Base-by-base conservation (phyloP, 2,888 invertebrate species). In the Sicus ferrugineus region DNA sequence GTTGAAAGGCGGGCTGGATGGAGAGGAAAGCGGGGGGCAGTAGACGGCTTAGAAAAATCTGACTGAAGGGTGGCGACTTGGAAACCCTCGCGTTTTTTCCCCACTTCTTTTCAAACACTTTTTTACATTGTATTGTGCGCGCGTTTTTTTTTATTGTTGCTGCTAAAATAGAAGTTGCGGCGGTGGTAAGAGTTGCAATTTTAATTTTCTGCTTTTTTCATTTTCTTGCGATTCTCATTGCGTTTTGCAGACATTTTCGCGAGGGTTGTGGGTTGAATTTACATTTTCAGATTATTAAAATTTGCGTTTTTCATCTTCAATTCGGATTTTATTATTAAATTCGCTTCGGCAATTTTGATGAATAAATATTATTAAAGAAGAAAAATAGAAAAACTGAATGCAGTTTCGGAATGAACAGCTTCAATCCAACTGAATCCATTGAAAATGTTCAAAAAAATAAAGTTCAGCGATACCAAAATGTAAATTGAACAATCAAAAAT, bases 171-270 rank as follows among this genome's bases (percentile, higher is more conserved):
- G n/a, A n/a, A n/a, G n/a, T 46, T 46, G 46, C 19, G 14, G 46
- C 19, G 14, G 46, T 52, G 23, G 23, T 21, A 52, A 52, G 23
- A 52, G 23, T 52, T 59, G 59, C 59, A 59, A 59, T 59, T 59
- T 59, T 59, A 21, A 58, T 31, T 19, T 38, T 52, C 19, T 46
- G 46, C 46, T 46, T 46, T 52, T 52, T 11, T 23, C 54, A 42
- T 61, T 38, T 61, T 38, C 21, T 61, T 31, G 21, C 23, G 21
- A 42, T 61, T 61, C 30, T 23, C 61, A 61, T 61, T 42, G 11
- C n/a, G n/a, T n/a, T 16, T 34, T 16, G 42, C 42, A 42, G 4
- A 7, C 42, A 9, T 42, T 42, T 42, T 2, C n/a, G n/a, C n/a
- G n/a, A n/a, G n/a, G n/a, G n/a, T n/a, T n/a, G n/a, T n/a, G n/a